These are phyloP conservation scores for Entelurus aequoreus DNA, from an alignment of 2,113 vertebrate genomes.

Conservation along the genomic window DNA sequence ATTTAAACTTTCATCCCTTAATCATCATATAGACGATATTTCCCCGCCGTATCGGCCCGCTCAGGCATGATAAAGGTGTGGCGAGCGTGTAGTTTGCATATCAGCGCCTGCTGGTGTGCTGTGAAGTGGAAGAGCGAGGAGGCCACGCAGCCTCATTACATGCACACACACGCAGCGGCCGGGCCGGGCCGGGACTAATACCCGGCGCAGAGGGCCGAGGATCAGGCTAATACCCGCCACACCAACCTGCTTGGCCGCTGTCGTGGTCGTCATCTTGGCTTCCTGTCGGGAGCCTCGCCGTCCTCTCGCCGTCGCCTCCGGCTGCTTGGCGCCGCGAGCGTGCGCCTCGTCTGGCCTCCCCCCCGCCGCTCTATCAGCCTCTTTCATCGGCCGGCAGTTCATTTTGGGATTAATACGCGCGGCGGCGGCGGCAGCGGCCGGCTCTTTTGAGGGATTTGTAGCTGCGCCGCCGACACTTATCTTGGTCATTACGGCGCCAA, in stretches of 20 bases:
- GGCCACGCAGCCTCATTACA: conserved; percentile 53
- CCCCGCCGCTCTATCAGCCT: conserved; percentile 64
- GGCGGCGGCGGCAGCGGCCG: conserved; percentile 60
- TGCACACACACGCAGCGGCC: conserved; percentile 22
- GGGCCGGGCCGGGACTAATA: conserved; percentile 29
- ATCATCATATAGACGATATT: too few relatives aligned
- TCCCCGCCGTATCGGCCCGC: too few relatives aligned
- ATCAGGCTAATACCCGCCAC: conserved; percentile 30
- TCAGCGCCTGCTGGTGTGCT: conserved; percentile 36
- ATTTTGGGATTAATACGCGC: conserved; percentile 75
- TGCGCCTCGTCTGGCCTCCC: conserved; percentile 52
- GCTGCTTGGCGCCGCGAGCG: conserved; percentile 57
- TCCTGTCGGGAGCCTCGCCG: conserved; percentile 52
- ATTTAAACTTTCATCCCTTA: too few relatives aligned
- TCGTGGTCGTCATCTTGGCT: conserved; percentile 32
- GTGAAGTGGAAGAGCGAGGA: conserved; percentile 48
- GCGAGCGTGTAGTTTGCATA: neutral
- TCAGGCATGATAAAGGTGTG: too few relatives aligned
- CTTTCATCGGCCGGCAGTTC: conserved; percentile 72
- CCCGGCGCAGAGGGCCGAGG: conserved; percentile 33
- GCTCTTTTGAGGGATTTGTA: conserved; percentile 80
- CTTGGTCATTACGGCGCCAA: conserved; percentile 76
- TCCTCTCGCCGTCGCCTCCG: conserved; percentile 57
- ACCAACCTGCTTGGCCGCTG: conserved; percentile 65
- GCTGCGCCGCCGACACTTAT: conserved; percentile 75